These are phyloP conservation scores for Lepus timidus DNA, from an alignment of 2,113 vertebrate genomes.

Conservation along the genomic window DNA sequence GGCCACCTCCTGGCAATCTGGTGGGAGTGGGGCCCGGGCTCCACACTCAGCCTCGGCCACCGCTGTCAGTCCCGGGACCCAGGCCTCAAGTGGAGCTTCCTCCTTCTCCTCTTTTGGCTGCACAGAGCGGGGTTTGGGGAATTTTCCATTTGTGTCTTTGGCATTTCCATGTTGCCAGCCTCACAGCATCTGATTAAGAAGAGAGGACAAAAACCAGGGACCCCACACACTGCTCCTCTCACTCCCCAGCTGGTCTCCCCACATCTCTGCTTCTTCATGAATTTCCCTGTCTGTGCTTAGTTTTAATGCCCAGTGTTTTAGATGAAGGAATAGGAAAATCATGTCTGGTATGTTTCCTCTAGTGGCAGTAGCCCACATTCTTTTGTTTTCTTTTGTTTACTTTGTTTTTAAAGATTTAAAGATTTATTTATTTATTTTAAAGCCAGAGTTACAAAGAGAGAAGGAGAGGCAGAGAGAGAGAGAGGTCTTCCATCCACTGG, in stretches of 20 bases:
- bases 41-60: neutral
- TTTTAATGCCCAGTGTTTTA: neutral
- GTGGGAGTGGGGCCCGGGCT: fast-evolving
- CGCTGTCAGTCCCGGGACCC: neutral
- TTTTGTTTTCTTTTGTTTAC: too few species aligned
- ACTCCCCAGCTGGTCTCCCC: too few species aligned
- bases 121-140: too few species aligned
- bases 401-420: too few species aligned
- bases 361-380: neutral
- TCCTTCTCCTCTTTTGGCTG: neutral
- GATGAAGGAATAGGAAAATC: neutral
- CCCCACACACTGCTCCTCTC: too few species aligned
- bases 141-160: neutral
- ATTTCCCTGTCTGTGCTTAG: neutral
- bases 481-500: too few species aligned
- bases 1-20: neutral
- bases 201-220: neutral
- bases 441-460: too few species aligned
- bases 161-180: neutral
- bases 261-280: neutral
- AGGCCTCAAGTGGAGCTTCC: neutral
- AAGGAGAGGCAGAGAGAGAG: too few species aligned
- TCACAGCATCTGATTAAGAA: too few species aligned
- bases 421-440: too few species aligned
- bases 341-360: neutral